Evolutionary conservation across 2,797 vertebrate genomes (phyloP).

Genomic region (Pristis pectinata): DNA sequence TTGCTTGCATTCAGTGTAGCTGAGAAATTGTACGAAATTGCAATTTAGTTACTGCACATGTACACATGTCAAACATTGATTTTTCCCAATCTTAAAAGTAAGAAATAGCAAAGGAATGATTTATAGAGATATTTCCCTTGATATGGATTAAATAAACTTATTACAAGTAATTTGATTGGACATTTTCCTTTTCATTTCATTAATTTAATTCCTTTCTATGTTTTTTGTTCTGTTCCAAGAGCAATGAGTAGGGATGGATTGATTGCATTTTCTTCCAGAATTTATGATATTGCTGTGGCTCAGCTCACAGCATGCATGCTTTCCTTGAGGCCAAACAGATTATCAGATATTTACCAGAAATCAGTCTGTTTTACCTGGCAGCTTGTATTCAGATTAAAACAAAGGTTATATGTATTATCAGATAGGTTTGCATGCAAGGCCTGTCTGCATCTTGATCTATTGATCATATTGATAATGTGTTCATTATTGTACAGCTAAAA

Average conservation of each 20-base stretch:
- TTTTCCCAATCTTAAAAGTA: neutral
- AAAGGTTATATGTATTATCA: neutral
- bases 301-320: neutral
- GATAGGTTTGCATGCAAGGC: neutral
- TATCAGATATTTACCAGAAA: neutral
- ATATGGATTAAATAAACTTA: neutral
- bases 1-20: neutral
- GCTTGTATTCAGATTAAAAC: neutral
- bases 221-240: neutral
- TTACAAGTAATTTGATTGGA: neutral
- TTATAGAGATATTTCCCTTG: neutral
- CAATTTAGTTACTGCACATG: neutral
- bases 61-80: neutral
- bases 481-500: neutral
- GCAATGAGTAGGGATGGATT: too few species aligned
- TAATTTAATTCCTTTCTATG: neutral
- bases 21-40: neutral
- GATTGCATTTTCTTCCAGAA: too few species aligned
- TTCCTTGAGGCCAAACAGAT: neutral
- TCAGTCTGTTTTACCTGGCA: neutral
- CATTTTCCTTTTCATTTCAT: neutral
- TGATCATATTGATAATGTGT: neutral
- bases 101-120: neutral
- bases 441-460: neutral
- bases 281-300: too few species aligned